Base-by-base conservation (phyloP, 2,113 vertebrate genomes). In the Daphoenositta chrysoptera region DNA sequence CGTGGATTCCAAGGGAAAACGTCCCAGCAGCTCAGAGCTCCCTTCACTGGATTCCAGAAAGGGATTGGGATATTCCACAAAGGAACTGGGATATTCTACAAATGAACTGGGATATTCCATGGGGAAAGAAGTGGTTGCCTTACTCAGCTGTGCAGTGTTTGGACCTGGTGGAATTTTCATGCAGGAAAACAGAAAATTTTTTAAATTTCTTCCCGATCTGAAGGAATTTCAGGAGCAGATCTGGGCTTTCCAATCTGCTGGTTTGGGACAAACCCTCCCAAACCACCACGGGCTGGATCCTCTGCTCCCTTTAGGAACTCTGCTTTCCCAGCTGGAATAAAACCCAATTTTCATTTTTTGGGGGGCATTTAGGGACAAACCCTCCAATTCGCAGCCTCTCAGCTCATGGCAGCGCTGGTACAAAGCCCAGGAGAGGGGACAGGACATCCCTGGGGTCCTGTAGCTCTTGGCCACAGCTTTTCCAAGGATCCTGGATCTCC, bases 371-470 rank as follows among this genome's bases (percentile, higher is more conserved):
- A 1, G 5, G 24, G 28, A 28, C 11, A 42, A 91, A 76, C 31
- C 7, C 37, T 35, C 20, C 21, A 23, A 18, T 47, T 8, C 27
- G 11, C 70, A 60, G 40, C 45, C 33, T 23, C 42, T 57, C 56
- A 0, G 0, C 37, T 44, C 10, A 0, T 0, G 31, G 65, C 58
- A 80, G 42, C 47, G 3, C 48, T 0, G 22, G 37, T 12, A 24
- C 26, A 22, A 30, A 53, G 17, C 7, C 95, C 45, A 76, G 68
- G 23, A 42, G 53, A 56, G 44, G 58, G 54, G 27, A 28, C 15
- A 7, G 73, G 18, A 64, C 30, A 11, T 6, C 35, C 53, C 68
- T 2, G 11, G 27, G 72, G 20, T 44, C n/a, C 28, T 3, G 1
- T 23, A 20, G 83, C 44, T 48, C 45, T 45, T 4, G 81, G 24